These are phyloP conservation scores for Cephalopachus bancanus DNA, from an alignment of 2,797 vertebrate species.

Conservation along the genomic window DNA sequence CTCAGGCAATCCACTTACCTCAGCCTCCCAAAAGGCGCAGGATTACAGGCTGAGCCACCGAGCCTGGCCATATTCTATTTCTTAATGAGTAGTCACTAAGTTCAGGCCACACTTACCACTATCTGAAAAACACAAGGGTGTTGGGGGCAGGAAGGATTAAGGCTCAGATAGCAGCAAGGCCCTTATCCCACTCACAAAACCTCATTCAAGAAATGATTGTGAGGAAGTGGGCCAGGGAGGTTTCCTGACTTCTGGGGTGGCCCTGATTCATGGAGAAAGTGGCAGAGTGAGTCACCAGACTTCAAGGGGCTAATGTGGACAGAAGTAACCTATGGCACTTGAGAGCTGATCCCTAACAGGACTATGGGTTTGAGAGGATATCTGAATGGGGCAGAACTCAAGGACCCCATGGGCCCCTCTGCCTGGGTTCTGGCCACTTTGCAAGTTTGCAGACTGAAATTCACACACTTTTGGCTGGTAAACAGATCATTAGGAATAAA, in stretches of 20 bases:
- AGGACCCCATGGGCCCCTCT: neutral
- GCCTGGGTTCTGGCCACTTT: neutral
- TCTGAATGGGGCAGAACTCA: neutral
- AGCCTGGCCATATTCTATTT: too few species aligned
- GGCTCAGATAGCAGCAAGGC: neutral
- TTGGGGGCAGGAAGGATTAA: neutral
- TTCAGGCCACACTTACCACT: neutral
- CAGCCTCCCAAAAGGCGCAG: too few species aligned
- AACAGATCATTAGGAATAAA: neutral
- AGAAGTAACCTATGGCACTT: neutral
- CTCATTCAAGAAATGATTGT: neutral
- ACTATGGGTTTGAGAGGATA: neutral
- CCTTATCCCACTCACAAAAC: neutral
- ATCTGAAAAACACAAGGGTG: neutral
- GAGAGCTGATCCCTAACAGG: neutral
- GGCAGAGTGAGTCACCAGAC: neutral
- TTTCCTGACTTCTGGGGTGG: neutral
- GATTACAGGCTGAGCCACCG: too few species aligned
- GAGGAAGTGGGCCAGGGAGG: neutral
- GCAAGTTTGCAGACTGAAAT: neutral
- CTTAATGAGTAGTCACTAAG: neutral
- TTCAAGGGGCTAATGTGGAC: neutral
- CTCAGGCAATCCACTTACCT: too few species aligned
- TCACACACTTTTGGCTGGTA: neutral
- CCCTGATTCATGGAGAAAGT: neutral